Evolutionary conservation across 1,140 invertebrate species (phyloP), one percentile per base, ranked within the genome.

Genomic region (Danaus melanippus): DNA sequence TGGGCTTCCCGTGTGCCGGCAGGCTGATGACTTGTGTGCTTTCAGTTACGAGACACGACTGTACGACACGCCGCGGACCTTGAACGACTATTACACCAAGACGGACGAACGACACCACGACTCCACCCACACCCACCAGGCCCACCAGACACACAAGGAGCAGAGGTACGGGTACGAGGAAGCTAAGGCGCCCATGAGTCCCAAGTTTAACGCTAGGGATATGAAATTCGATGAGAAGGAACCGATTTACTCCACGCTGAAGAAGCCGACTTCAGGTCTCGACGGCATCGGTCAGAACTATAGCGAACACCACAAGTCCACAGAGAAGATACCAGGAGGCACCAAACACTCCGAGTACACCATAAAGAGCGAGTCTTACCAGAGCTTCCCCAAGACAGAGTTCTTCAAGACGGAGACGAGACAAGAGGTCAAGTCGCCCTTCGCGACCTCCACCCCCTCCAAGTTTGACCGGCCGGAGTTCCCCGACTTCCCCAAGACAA

Each of bases 1-100:
- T 15, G 15, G 15, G 15, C 15, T 15, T 15, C 15, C 15, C 15
- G 3, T 15, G 15, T 3, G 15, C 66, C 57, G 44, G 15, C 65
- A 62, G 71, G 71, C 71, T 71, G 43, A 67, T 62, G 54, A 51
- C 46, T 51, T 46, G 60, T 66, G 60, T 64, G 59, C 59, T 86
- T 86, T 56, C 85, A 88, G 87, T 56, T 88, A 87, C 75, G 87
- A 88, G 70, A 88, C 87, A 9, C 74, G 85, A 10, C 69, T 84
- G 51, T 88, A 85, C 74, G 87, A 88, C 69, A 86, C 84, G 11
- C 85, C 86, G 50, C 76, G 87, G 41, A 77, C 84, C 9, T 56
- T 70, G 50, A 71, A 74, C 67, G 71, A 66, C 54, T 68, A 78
- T 47, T 72, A 71, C 57, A 51, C 62, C 41, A 84, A 74, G 62